Base-by-base conservation (phyloP, 2,888 invertebrate genomes). In the Limenitis camilla region DNA sequence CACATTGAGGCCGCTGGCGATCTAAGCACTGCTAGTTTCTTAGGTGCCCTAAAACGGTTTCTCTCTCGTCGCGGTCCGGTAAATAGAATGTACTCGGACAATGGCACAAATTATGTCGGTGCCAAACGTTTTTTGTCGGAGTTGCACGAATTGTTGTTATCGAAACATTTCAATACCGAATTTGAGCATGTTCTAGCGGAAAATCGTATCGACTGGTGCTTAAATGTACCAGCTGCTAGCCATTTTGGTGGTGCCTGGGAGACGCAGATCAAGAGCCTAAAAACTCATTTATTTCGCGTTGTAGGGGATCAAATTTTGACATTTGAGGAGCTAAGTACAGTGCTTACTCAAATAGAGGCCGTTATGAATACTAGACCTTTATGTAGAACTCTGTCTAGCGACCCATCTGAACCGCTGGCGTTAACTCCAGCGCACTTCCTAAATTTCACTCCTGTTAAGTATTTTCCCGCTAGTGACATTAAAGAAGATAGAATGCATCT, bases 391-490 rank as follows among this genome's bases (percentile, higher is more conserved):
- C 33, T 58, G n/a, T 52, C 47, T 28, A 33, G 36, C 3, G 59
- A 56, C 49, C 55, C 50, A 29, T 42, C 44, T n/a, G 52, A 58
- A 31, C 54, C 54, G 9, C 38, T 49, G 6, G 59, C 59, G 33
- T 52, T 61, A 10, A 57, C 53, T 6, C 53, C 53, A 5, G 42
- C 45, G 45, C 53, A 57, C 35, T 57, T 57, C 52, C 40, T 57
- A 35, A 39, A 51, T 46, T 42, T 41, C 51, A 40, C 54, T 1
- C 53, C 53, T 8, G 33, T 54, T 32, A 43, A 36, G 39, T 60
- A 36, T 40, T 39, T 54, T 38, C 49, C 49, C 29, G 45, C 46
- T 5, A 41, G 49, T 27, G 42, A 54, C 10, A 19, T 36, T 30
- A 35, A 27, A n/a, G 40, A 44, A 41, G 44, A 49, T 40, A 6